Base-by-base conservation (phyloP, 2,113 vertebrate species). In the Silurus asotus region DNA sequence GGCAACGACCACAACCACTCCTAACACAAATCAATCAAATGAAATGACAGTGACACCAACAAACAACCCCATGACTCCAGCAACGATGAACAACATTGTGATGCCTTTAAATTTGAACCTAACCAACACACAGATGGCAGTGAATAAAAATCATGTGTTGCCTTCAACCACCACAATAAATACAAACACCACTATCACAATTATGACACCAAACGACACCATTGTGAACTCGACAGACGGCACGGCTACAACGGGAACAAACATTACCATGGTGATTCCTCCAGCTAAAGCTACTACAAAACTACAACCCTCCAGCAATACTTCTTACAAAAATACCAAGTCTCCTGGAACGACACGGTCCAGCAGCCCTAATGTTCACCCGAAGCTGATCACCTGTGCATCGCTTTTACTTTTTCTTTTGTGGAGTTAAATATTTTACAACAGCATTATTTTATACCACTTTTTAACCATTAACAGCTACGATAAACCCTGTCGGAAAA, bases 341-440 rank as follows among this genome's bases (percentile, higher is more conserved):
- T 49, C 48, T 49, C 4, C 19, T 20, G 10, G 3, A 49, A 74
- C 70, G 4, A 49, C 70, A 49, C 17, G 3, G 51, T 49, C 17
- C 72, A 76, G 49, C 49, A 76, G 74, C 74, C 51, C 23, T 55
- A 51, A 55, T 55, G 74, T 76, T 76, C 74, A 55, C 74, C 51
- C 23, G 2, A 6, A 7, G 10, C 51, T n/a, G 49, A n/a, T 76
- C 51, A 76, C 51, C 51, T 76, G 49, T 8, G 8, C 51, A 2
- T 23, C 11, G 3, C 5, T 55, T 76, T 25, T 76, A 14, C 51
- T 76, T 8, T 55, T 55, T 55, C 51, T 76, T 1, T 13, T 76
- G 74, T 25, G 51, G 74, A 55, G 55, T 6, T 76, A 23, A 76
- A 55, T n/a, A n/a, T 25, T 23, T 75, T 53, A 20, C 23, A 55